A percentile compares a stretch with the other conserved stretches of the same genome.
Conservation (phyloP, 1,140 invertebrate species). For the Listronotus bonariensis region DNA sequence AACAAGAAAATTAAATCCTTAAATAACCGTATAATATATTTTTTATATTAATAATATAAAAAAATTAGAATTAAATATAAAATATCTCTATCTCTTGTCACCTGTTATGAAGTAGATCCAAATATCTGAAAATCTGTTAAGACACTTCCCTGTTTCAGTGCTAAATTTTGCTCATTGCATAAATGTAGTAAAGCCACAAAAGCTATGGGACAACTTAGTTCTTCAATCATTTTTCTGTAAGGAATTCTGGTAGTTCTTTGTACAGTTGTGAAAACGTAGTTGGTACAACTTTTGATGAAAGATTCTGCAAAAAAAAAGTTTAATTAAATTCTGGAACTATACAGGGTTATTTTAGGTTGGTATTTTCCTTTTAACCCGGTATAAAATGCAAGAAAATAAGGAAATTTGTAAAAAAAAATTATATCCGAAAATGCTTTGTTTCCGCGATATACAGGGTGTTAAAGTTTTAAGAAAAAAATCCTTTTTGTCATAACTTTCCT, state of each 20-base stretch:
- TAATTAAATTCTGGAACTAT: too few relatives aligned
- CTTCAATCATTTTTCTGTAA: constrained; percentile 68
- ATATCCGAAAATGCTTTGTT: too few relatives aligned
- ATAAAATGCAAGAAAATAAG: too few relatives aligned
- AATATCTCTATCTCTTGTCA: neutral
- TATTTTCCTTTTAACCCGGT: too few relatives aligned
- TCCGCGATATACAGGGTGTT: too few relatives aligned
- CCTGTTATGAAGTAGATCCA: neutral
- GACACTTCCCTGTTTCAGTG: constrained; percentile 23
- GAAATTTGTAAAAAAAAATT: too few relatives aligned
- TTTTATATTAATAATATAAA: neutral
- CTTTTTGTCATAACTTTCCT: too few relatives aligned
- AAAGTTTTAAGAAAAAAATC: too few relatives aligned
- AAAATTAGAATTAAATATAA: neutral
- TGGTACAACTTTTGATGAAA: constrained; percentile 37
- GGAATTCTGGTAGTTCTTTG: constrained; percentile 61
- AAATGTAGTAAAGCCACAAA: constrained; percentile 79
- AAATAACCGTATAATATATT: too few relatives aligned
- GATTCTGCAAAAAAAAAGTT: constrained; percentile 26
- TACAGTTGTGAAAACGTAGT: constrained; percentile 63
- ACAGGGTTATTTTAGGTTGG: too few relatives aligned
- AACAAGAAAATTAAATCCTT: too few relatives aligned
- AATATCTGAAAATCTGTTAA: constrained; percentile 30
- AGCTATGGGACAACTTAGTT: constrained; percentile 74
- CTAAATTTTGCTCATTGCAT: constrained; percentile 72